Evolutionary conservation across 1,140 invertebrate species (phyloP).

Genomic region (Semibalanus balanoides): DNA sequence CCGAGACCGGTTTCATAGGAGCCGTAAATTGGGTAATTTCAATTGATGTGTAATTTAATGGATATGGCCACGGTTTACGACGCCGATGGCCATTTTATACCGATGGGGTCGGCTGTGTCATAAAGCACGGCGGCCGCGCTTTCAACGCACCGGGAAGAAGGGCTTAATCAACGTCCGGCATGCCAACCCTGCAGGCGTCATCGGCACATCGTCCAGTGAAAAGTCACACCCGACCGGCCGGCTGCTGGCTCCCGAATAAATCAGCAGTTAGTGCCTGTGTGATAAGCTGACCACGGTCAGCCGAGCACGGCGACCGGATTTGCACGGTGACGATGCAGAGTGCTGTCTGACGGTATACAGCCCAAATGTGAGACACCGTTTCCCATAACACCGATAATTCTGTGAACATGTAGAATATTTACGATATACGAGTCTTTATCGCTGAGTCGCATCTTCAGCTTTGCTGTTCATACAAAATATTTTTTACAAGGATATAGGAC

Average conservation of each 20-base stretch:
- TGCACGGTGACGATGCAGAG: too few species aligned
- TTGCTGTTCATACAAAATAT: too few species aligned
- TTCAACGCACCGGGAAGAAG: neutral
- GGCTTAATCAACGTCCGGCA: neutral
- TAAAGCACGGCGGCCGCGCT: neutral
- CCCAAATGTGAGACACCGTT: too few species aligned
- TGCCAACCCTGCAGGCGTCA: neutral
- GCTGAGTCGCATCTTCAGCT: too few species aligned
- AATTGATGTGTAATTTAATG: constrained; percentile 3
- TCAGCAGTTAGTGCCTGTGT: too few species aligned
- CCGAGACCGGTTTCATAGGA: neutral
- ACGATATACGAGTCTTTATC: too few species aligned
- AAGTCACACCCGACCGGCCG: neutral
- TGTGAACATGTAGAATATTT: too few species aligned
- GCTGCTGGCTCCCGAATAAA: neutral
- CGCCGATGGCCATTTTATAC: neutral
- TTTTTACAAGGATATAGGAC: too few species aligned
- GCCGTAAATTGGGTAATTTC: constrained; percentile 2
- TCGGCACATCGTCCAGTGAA: neutral
- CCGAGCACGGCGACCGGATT: too few species aligned
- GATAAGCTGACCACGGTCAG: too few species aligned
- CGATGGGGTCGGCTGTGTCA: neutral
- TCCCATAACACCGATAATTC: too few species aligned
- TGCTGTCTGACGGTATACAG: too few species aligned
- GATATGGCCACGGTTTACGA: neutral